Conservation (phyloP, 2,888 invertebrate genomes). For the Dolichomitus sp. region DNA sequence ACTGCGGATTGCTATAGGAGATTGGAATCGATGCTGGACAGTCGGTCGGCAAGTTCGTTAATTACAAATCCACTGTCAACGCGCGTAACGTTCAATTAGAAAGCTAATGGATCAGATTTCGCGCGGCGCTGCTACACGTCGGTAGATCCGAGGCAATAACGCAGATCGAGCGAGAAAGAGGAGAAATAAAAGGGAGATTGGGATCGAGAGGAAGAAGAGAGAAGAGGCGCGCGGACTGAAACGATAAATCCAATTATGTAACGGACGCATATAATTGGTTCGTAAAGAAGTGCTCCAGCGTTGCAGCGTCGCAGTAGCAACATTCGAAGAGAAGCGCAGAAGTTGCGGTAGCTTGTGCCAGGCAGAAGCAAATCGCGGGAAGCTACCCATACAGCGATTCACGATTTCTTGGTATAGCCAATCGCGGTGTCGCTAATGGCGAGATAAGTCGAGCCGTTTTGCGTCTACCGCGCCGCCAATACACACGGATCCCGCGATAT, state of each 20-base stretch:
- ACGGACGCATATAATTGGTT: conserved; percentile 77
- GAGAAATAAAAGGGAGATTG: conserved; percentile 20
- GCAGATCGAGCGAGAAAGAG: conserved; percentile 16
- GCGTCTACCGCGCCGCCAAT: conserved; percentile 10
- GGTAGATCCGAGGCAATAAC: conserved; percentile 44
- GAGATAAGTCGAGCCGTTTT: conserved; percentile 68
- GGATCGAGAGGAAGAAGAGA: conserved; percentile 21
- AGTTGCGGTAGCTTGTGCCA: conserved; percentile 21
- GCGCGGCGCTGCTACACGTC: conserved; percentile 53
- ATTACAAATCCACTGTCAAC: conserved; percentile 80
- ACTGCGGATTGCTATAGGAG: conserved; percentile 37
- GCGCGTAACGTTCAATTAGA: conserved; percentile 81
- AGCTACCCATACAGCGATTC: conserved; percentile 27
- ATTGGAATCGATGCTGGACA: conserved; percentile 55
- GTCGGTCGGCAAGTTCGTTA: conserved; percentile 72
- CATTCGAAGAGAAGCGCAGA: conserved; percentile 1
- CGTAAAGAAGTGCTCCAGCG: conserved; percentile 67
- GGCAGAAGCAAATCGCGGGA: conserved; percentile 19
- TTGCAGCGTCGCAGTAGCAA: background rate
- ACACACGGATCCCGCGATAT: background rate
- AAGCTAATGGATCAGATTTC: conserved; percentile 80
- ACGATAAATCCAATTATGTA: conserved; percentile 79
- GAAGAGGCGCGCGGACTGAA: conserved; percentile 54
- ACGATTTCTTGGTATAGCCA: conserved; percentile 68
- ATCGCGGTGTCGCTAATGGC: conserved; percentile 69